Percentiles rank a stretch among this genome's conserved stretches.
Conservation (phyloP, 2,888 invertebrate genomes). For the Cephus pulcher region DNA sequence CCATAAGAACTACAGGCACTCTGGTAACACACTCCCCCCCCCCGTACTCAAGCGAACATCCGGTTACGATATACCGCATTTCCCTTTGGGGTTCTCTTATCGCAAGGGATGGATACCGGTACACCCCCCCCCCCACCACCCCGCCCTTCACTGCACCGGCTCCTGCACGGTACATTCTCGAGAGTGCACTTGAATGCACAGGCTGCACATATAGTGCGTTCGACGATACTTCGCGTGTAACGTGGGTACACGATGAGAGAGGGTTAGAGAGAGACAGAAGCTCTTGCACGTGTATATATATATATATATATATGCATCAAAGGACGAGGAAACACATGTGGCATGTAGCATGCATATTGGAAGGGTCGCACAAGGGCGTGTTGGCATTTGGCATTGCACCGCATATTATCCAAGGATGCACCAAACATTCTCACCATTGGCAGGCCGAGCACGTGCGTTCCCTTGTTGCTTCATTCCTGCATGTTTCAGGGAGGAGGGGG, state of each 20-base stretch:
- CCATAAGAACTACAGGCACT: neutral
- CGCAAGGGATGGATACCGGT: neutral
- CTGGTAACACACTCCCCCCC: neutral
- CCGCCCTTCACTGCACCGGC: neutral
- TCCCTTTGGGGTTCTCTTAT: neutral
- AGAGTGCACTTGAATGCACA: neutral
- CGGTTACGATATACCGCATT: neutral
- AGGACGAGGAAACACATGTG: constrained; percentile 1
- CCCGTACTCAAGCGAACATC: neutral
- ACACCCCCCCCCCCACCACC: too few relatives aligned
- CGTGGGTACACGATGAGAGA: neutral
- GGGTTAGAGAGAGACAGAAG: neutral
- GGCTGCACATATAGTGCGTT: neutral
- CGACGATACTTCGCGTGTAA: neutral
- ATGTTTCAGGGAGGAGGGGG: constrained; percentile 23
- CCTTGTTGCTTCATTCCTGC: constrained; percentile 51
- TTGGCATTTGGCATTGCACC: constrained; percentile 61
- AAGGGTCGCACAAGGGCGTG: constrained; percentile 41
- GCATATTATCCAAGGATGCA: constrained; percentile 64
- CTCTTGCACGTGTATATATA: too few relatives aligned
- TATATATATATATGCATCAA: neutral
- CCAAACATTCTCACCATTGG: constrained; percentile 52
- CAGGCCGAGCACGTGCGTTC: constrained; percentile 54
- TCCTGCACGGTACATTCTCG: neutral
- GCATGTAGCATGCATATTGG: constrained; percentile 23